Evolutionary conservation across 2,888 invertebrate genomes (phyloP), one percentile per base, ranked within the genome.

Genomic region (Rotaria sp.): DNA sequence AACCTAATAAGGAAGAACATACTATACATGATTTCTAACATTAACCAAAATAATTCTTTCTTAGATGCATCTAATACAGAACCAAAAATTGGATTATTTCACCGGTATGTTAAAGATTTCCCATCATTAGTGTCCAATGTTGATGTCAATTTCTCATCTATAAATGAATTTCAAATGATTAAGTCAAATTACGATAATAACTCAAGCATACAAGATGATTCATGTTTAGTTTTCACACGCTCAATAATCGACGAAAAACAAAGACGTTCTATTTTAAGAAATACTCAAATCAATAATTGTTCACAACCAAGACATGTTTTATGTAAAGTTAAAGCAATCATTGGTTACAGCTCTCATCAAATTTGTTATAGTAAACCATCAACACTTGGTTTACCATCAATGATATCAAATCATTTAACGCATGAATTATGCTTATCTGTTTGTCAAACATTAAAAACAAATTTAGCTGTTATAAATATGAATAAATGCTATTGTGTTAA

Each of bases 401-500:
- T 80, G 45, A 80, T 80, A 41, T 45, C 80, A 45, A 80, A 80
- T 80, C 45, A 24, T 41, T n/a, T 80, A 15, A 80, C 80, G 45
- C 15, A 80, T 80, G 41, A 41, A 80, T n/a, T 41, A 45, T 80
- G 80, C 7, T 10, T 80, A 41, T 11, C 24, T 45, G n/a, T 45
- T 26, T 80, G 80, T 45, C 4, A 41, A 80, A 24, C 24, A 41
- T 80, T 80, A 45, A 10, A 45, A 45, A 45, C 35, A n/a, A 80
- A 21, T 0, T 13, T 80, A n/a, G 41, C 45, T 45, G 21, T 80
- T 45, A 45, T 80, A 24, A 10, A 45, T 80, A 80, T 80, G 24
- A 80, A 80, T 45, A 80, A 45, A 45, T 80, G 80, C n/a, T 80
- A 80, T 80, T 80, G 80, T 45, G 26, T 80, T 10, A 26, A 38